Evolutionary conservation across 2,888 invertebrate species (phyloP).

Genomic region (Eristalis pertinax): DNA sequence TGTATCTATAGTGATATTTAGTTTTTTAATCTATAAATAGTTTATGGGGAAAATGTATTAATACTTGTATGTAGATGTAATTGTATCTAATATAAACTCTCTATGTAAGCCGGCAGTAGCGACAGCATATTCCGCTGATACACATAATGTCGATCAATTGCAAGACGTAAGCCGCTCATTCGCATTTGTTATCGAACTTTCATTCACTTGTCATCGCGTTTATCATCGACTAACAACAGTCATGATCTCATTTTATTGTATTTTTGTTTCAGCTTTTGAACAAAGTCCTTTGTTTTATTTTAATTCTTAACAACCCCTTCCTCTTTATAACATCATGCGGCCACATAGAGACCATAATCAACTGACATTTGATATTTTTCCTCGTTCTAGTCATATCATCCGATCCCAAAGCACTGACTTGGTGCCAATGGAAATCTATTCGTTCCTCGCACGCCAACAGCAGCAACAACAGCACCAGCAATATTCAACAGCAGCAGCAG

Average conservation of each 20-base stretch:
- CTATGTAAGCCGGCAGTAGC: conserved; percentile 57
- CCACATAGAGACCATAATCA: neutral
- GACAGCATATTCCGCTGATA: conserved; percentile 46
- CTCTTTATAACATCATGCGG: neutral
- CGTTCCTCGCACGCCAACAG: conserved; percentile 74
- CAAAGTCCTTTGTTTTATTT: neutral
- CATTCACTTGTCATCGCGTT: conserved; percentile 36
- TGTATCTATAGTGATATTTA: conserved; percentile 62
- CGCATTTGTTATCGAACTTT: conserved; percentile 50
- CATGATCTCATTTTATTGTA: conserved; percentile 30
- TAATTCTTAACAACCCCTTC: conserved; percentile 1
- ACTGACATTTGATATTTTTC: conserved; percentile 42
- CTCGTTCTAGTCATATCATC: conserved; percentile 75
- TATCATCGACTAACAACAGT: conserved; percentile 45
- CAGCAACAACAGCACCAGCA: conserved; percentile 54
- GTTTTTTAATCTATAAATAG: conserved; percentile 34
- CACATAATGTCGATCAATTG: conserved; percentile 52
- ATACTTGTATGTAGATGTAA: conserved; percentile 50
- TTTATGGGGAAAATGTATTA: conserved; percentile 47
- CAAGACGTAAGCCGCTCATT: conserved; percentile 68
- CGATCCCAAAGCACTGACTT: conserved; percentile 79
- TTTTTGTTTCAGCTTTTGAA: conserved; percentile 23
- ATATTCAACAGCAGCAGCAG: conserved; percentile 22
- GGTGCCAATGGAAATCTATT: conserved; percentile 77
- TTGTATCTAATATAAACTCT: conserved; percentile 66